Evolutionary conservation across 1,140 invertebrate species (phyloP).

Genomic region (Wasmannia auropunctata): DNA sequence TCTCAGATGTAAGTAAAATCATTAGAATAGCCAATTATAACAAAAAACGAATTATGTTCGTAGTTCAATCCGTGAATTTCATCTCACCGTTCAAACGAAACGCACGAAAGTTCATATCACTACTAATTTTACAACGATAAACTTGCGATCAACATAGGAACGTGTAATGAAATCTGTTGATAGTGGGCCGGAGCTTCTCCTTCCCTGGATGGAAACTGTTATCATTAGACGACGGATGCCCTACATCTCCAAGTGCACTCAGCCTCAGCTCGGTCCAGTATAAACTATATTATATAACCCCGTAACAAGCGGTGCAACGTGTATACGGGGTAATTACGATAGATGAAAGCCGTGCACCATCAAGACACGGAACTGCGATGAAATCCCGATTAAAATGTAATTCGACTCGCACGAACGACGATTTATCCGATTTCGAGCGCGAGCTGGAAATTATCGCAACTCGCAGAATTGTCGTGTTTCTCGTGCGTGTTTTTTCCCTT

Average conservation of each 20-base stretch:
- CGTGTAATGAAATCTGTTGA: constrained; percentile 47
- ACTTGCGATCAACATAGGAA: constrained; percentile 18
- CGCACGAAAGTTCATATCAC: neutral
- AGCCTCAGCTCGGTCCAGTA: constrained; percentile 22
- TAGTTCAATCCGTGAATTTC: neutral
- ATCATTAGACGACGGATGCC: constrained; percentile 55
- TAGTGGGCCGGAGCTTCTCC: constrained; percentile 2
- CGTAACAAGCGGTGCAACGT: constrained; percentile 27
- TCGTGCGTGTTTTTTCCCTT: constrained; percentile 7
- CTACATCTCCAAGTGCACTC: constrained; percentile 53
- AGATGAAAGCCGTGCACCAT: constrained; percentile 13
- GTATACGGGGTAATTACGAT: constrained; percentile 44
- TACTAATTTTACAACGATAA: constrained; percentile 27
- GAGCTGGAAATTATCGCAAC: constrained; percentile 42
- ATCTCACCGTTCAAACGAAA: neutral
- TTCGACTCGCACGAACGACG: constrained; percentile 8
- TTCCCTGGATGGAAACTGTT: constrained; percentile 30
- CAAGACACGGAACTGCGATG: constrained; percentile 33
- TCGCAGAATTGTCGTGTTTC: constrained; percentile 18
- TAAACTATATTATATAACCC: constrained; percentile 57
- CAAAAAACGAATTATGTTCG: neutral
- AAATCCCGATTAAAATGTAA: constrained; percentile 51
- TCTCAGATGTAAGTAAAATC: neutral
- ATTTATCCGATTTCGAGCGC: constrained; percentile 38
- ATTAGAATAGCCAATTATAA: neutral